phyloP scores from a whole-genome alignment of 2,888 invertebrate species.

The Clitarchus hookeri region DNA sequence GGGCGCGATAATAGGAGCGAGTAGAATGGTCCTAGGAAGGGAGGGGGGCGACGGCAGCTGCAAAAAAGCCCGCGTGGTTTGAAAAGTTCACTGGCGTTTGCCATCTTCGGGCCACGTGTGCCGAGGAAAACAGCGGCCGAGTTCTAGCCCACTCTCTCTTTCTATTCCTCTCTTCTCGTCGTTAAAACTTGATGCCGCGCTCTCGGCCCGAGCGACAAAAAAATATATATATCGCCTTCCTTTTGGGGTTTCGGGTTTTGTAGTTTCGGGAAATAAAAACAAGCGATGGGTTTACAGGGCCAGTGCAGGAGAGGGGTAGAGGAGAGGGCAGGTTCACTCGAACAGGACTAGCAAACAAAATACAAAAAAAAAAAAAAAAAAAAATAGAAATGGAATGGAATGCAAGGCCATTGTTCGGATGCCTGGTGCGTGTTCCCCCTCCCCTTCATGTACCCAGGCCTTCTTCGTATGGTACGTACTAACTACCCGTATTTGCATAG shows the following conservation, averaged over 20 bases:
- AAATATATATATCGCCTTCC: background rate
- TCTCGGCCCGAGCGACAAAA: background rate
- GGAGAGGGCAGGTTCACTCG: background rate
- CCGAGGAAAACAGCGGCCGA: background rate
- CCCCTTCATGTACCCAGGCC: background rate
- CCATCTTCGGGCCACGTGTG: background rate
- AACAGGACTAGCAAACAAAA: background rate
- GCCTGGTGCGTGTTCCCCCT: background rate
- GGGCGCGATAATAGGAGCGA: too few relatives aligned
- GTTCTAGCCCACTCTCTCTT: background rate
- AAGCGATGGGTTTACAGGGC: too few relatives aligned
- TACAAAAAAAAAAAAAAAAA: background rate
- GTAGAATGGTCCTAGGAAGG: too few relatives aligned
- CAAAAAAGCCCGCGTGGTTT: too few relatives aligned
- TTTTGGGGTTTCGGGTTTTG: conserved; percentile 10
- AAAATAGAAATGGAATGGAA: background rate
- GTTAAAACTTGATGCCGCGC: background rate
- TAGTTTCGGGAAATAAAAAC: background rate
- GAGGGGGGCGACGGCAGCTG: too few relatives aligned
- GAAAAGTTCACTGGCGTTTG: too few relatives aligned
- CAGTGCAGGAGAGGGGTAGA: background rate
- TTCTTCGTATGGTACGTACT: background rate
- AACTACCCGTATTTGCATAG: background rate
- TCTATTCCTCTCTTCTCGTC: background rate
- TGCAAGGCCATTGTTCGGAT: conserved; percentile 7